phyloP scores from a whole-genome alignment of 2,797 vertebrate genomes.

The Leptodactylus fallax region DNA sequence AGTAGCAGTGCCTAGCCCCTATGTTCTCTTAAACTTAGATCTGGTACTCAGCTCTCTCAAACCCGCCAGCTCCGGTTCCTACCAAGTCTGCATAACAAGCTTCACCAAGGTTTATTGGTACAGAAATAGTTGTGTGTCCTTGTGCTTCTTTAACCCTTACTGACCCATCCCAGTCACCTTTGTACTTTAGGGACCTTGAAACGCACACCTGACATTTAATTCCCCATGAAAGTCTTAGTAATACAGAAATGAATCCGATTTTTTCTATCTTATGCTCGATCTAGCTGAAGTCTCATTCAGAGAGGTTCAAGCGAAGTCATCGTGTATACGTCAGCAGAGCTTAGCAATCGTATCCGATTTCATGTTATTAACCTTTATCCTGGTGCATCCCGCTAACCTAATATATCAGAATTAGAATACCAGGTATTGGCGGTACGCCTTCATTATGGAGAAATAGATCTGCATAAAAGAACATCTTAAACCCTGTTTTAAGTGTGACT shows the following conservation, averaged over 20 bases:
- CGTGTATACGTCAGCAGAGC: neutral
- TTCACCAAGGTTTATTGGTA: slow-evolving; percentile 55
- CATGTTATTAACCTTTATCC: neutral
- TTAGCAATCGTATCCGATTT: neutral
- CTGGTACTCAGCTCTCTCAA: slow-evolving; percentile 43
- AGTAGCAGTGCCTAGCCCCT: neutral
- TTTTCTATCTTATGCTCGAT: neutral
- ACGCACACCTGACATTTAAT: neutral
- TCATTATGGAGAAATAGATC: too few relatives aligned
- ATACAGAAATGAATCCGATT: neutral
- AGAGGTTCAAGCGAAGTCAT: neutral
- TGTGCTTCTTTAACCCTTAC: slow-evolving; percentile 45
- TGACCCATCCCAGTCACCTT: slow-evolving; percentile 44
- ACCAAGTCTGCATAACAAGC: slow-evolving; percentile 50
- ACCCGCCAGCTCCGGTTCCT: slow-evolving; percentile 49
- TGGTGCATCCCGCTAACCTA: neutral
- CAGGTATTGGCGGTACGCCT: too few relatives aligned
- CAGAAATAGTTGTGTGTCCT: slow-evolving; percentile 52
- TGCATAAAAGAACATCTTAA: too few relatives aligned
- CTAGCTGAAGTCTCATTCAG: neutral
- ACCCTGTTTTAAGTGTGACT: too few relatives aligned
- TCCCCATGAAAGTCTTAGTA: slow-evolving; percentile 8
- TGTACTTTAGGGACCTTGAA: neutral
- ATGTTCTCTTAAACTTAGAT: neutral
- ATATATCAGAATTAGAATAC: too few relatives aligned